Percentiles rank a stretch among this genome's conserved stretches.
Evolutionary conservation across 1,140 invertebrate genomes (phyloP).

Genomic region (Magallana angulata): DNA sequence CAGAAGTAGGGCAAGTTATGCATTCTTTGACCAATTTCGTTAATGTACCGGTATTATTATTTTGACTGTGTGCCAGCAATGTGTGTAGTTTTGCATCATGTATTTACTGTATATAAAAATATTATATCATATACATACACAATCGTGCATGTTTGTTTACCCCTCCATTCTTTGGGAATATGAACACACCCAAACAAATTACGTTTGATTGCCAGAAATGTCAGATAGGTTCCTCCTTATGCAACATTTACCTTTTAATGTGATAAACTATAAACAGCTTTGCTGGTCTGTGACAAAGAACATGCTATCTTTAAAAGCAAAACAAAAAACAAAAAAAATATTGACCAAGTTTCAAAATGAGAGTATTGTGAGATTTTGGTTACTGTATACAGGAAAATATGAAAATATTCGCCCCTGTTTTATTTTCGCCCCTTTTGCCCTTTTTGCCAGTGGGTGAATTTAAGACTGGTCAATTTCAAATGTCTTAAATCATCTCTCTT

Average conservation of each 20-base stretch:
- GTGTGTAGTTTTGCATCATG: neutral
- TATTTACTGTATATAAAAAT: neutral
- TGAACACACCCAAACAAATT: slow-evolving; percentile 31
- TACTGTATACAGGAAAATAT: too few species aligned
- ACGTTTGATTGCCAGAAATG: neutral
- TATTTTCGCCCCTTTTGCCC: too few species aligned
- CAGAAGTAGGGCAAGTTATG: neutral
- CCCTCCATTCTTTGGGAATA: neutral
- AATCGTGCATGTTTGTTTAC: slow-evolving; percentile 28
- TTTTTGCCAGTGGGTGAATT: too few species aligned
- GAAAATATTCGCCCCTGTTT: too few species aligned
- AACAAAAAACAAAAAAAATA: too few species aligned
- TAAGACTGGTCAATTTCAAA: too few species aligned
- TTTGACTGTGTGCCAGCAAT: neutral
- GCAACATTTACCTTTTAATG: neutral
- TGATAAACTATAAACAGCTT: too few species aligned
- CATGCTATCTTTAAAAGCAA: too few species aligned
- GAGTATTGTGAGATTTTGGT: too few species aligned
- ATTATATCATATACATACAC: neutral
- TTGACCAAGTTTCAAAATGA: too few species aligned
- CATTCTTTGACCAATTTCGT: slow-evolving; percentile 11
- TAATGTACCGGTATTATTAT: neutral
- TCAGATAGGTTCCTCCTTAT: neutral
- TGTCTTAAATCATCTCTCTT: too few species aligned
- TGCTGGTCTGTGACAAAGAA: too few species aligned